A percentile compares a stretch with the other conserved stretches of the same genome.
Evolutionary conservation across 2,888 invertebrate genomes (phyloP).

Genomic region (Kryphioiulus occultus): DNA sequence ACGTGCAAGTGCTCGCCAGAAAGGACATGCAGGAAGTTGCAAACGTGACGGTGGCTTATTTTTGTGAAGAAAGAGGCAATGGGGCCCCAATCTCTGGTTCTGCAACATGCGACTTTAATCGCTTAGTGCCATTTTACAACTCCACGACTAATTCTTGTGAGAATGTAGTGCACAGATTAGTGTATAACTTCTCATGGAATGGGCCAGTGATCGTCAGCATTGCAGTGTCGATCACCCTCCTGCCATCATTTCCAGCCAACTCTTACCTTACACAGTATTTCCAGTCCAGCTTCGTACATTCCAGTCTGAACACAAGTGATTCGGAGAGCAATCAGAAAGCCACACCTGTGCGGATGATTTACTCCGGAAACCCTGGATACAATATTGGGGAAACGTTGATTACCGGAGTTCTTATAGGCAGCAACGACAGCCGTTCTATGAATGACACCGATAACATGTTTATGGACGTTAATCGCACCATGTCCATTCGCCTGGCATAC

Average conservation of each 20-base stretch:
- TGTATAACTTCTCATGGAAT: background rate
- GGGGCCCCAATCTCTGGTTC: background rate
- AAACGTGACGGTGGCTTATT: background rate
- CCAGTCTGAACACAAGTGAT: background rate
- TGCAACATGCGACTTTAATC: background rate
- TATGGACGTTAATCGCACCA: background rate
- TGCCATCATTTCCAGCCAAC: background rate
- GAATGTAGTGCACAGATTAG: conserved; percentile 21
- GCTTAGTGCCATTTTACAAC: background rate
- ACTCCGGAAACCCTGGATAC: conserved; percentile 41
- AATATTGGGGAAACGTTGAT: background rate
- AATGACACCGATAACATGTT: background rate
- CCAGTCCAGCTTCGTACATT: background rate
- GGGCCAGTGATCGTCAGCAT: background rate
- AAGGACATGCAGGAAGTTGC: background rate
- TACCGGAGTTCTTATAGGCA: background rate
- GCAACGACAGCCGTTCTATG: background rate
- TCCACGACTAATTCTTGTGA: background rate
- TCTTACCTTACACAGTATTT: background rate
- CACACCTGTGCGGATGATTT: background rate
- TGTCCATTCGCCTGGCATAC: background rate
- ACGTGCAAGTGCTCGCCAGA: background rate
- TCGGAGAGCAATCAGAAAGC: background rate
- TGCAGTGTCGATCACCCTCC: background rate
- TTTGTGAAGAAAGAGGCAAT: background rate